phyloP scores from a whole-genome alignment of 2,797 vertebrate species.

The Acrossocheilus wenchowensis region DNA sequence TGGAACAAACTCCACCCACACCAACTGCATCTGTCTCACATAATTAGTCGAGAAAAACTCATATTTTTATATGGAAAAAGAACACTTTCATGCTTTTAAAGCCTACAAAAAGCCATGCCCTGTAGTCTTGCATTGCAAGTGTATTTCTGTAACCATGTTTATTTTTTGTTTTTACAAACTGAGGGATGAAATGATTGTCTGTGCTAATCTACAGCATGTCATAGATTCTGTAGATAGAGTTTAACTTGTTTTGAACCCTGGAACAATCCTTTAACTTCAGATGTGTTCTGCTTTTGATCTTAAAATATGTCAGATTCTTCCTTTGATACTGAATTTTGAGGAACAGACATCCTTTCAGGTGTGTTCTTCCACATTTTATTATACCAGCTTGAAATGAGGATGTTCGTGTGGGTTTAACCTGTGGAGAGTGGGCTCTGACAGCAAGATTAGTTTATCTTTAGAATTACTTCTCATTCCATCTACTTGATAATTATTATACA shows the following conservation, averaged over 20 bases:
- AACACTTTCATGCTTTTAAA: constrained; percentile 1
- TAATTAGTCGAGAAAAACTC: background rate
- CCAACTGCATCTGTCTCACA: background rate
- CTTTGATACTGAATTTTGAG: constrained; percentile 1
- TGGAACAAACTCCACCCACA: background rate
- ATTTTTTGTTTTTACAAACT: background rate
- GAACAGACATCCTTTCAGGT: constrained; percentile 6
- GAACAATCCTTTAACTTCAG: constrained; percentile 25
- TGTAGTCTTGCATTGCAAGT: background rate
- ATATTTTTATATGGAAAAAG: background rate
- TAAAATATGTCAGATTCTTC: constrained; percentile 2
- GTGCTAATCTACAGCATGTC: background rate
- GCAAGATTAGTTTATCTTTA: constrained; percentile 11
- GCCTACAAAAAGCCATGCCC: background rate
- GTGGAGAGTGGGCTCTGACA: constrained; percentile 1
- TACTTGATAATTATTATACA: constrained; percentile 1
- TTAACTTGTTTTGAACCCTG: background rate
- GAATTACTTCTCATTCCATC: background rate
- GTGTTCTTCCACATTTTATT: background rate
- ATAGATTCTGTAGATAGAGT: constrained; percentile 9
- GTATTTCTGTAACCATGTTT: background rate
- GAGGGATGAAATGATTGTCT: background rate
- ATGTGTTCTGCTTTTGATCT: constrained; percentile 12
- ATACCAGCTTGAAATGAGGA: background rate
- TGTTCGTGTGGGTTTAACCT: background rate